Evolutionary conservation across 2,113 vertebrate species (phyloP).

Genomic region (Onychorhynchus coronatus): DNA sequence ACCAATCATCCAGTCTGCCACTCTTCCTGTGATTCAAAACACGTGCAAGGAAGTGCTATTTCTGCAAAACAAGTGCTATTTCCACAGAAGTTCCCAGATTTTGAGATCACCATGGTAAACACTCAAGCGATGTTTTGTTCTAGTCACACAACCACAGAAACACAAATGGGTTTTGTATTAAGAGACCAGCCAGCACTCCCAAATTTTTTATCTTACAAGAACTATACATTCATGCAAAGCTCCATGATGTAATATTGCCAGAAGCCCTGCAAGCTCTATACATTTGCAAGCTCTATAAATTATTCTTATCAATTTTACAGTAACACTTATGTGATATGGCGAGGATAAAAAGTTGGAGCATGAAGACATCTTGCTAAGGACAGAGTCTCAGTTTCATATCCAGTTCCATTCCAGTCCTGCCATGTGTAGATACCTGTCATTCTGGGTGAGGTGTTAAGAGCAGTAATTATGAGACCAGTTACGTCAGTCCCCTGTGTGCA

Average conservation of each 20-base stretch:
- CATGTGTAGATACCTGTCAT: not conserved
- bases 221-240: not conserved
- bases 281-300: not conserved
- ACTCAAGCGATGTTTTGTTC: not conserved
- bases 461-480: not conserved
- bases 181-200: not conserved
- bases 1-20: not conserved
- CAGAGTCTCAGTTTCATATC: not conserved
- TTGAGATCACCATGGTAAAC: not conserved
- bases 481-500: no score
- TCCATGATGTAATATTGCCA: not conserved
- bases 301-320: not conserved
- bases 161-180: not conserved
- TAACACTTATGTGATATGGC: not conserved
- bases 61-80: not conserved
- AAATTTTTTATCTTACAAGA: not conserved
- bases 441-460: not conserved
- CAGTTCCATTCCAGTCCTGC: not conserved
- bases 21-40: conserved; percentile 18
- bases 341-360: not conserved
- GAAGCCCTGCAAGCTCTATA: not conserved
- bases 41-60: conserved; percentile 27
- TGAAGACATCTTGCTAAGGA: not conserved
- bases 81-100: not conserved
- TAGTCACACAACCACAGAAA: not conserved